phyloP scores from a whole-genome alignment of 2,113 vertebrate genomes.

The Rhombomys opimus region DNA sequence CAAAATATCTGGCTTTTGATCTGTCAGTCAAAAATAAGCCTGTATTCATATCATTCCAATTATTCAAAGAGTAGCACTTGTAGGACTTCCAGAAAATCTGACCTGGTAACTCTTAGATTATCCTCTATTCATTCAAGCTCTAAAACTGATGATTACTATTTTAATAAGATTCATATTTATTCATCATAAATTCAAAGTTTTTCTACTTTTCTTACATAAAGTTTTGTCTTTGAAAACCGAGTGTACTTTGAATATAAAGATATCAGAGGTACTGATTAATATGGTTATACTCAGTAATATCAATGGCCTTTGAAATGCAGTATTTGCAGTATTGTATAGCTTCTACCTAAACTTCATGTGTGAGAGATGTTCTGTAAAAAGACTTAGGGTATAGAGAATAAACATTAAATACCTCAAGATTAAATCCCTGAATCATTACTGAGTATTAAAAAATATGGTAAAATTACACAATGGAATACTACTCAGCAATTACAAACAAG shows the following conservation, averaged over 20 bases:
- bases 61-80: background rate
- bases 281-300: background rate
- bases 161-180: background rate
- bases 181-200: background rate
- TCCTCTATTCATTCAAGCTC: background rate
- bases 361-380: background rate
- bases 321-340: background rate
- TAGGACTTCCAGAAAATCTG: background rate
- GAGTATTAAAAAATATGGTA: background rate
- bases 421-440: background rate
- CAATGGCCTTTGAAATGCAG: background rate
- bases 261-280: background rate
- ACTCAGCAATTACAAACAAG: too few species aligned
- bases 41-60: background rate
- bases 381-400: rapidly evolving
- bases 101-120: background rate
- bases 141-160: background rate
- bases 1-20: background rate
- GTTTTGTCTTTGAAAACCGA: background rate
- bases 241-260: background rate
- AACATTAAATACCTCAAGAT: background rate
- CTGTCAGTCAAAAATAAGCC: background rate
- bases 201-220: background rate
- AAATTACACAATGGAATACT: too few species aligned
- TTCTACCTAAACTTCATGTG: background rate